Conservation (phyloP, 2,113 vertebrate genomes). For the Trogon surrucura region DNA sequence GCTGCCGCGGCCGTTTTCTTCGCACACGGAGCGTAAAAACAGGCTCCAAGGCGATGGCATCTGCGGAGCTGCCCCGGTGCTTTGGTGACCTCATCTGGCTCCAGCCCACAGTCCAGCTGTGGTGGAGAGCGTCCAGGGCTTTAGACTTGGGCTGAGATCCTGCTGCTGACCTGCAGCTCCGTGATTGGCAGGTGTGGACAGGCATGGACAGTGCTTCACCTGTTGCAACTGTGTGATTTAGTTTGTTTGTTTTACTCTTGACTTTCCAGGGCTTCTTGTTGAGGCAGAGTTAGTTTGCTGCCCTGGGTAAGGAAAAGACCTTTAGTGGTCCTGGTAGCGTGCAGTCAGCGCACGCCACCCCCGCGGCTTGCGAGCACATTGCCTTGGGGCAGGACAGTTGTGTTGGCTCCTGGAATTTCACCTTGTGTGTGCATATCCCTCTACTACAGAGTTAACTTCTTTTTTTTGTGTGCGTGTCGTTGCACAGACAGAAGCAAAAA, state of each 20-base stretch:
- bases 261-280: neutral
- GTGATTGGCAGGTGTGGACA: neutral
- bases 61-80: neutral
- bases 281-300: neutral
- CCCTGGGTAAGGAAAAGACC: neutral
- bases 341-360: neutral
- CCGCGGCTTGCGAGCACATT: accelerated
- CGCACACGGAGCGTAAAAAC: neutral
- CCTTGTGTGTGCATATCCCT: neutral
- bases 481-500: neutral
- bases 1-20: neutral
- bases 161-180: neutral
- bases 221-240: neutral
- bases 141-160: accelerated
- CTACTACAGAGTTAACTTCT: neutral
- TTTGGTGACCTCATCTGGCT: neutral
- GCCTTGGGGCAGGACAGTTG: neutral
- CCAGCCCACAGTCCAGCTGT: neutral
- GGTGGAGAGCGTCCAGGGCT: neutral
- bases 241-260: neutral
- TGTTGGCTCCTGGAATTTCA: neutral
- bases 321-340: neutral
- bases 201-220: accelerated
- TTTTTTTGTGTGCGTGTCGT: neutral
- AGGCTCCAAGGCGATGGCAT: neutral